A percentile compares a stretch with the other conserved stretches of the same genome.
Evolutionary conservation across 2,797 vertebrate species (phyloP).

Genomic region (Rhodeus uyekii): DNA sequence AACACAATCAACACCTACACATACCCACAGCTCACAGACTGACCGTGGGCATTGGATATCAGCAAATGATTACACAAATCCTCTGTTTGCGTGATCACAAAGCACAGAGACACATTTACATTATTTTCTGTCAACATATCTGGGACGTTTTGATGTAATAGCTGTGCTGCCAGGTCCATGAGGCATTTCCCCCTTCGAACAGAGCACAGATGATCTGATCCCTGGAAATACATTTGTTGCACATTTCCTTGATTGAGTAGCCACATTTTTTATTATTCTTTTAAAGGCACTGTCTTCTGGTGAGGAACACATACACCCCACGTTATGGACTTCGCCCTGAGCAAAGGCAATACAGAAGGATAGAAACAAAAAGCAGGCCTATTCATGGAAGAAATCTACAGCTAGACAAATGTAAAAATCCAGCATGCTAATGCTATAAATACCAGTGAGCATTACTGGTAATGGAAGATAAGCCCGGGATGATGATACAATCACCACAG

Average conservation of each 20-base stretch:
- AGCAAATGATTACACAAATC: constrained; percentile 63
- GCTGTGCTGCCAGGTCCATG: constrained; percentile 4
- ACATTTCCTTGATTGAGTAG: constrained; percentile 5
- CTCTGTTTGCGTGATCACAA: constrained; percentile 61
- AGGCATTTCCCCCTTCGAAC: not conserved
- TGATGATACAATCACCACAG: constrained; percentile 53
- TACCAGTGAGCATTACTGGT: constrained; percentile 51
- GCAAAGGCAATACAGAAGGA: constrained; percentile 31
- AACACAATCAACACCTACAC: constrained; percentile 58
- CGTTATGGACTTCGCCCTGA: not conserved
- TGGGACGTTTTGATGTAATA: constrained; percentile 6
- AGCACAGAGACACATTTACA: constrained; percentile 73
- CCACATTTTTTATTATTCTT: not conserved
- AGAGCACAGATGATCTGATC: constrained; percentile 6
- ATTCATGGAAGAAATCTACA: constrained; percentile 23
- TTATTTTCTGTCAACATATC: constrained; percentile 35
- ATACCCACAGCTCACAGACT: constrained; percentile 73
- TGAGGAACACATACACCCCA: not conserved
- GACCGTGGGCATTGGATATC: constrained; percentile 72
- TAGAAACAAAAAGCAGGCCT: constrained; percentile 35
- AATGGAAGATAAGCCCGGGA: constrained; percentile 60
- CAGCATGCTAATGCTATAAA: constrained; percentile 36
- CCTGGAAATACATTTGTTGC: constrained; percentile 22
- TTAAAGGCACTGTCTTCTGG: not conserved
- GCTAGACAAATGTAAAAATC: constrained; percentile 49